Conservation (phyloP, 2,113 vertebrate species). For the Ageneiosus marmoratus region DNA sequence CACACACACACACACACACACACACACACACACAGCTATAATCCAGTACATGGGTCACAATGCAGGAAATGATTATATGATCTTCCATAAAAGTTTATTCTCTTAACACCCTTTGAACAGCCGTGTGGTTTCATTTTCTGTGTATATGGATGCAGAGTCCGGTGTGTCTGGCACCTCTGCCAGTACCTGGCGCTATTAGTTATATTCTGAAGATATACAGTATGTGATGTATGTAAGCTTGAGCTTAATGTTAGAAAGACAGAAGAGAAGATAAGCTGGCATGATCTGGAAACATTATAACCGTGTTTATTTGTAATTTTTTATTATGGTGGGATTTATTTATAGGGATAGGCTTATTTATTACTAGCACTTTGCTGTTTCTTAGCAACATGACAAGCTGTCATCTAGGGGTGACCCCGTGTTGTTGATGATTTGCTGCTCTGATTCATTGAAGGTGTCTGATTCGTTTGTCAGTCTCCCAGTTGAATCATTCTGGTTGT, state of each 20-base stretch:
- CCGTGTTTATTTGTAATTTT: background rate
- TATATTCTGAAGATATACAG: background rate
- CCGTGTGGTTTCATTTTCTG: background rate
- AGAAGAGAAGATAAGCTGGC: background rate
- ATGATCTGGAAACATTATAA: no score
- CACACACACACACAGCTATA: background rate
- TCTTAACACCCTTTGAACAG: background rate
- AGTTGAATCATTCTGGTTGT: no score
- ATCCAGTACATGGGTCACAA: background rate
- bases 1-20: constrained; percentile 1
- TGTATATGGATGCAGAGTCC: background rate
- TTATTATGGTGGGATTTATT: background rate
- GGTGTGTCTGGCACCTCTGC: background rate
- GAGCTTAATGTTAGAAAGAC: background rate
- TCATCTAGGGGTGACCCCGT: background rate
- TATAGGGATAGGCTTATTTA: background rate
- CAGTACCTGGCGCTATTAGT: background rate
- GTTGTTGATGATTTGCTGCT: no score
- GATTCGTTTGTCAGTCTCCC: no score
- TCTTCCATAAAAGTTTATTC: background rate
- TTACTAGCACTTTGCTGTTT: background rate
- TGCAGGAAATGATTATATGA: background rate
- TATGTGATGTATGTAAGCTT: background rate
- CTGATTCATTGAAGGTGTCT: no score
- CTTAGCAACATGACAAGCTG: background rate